Base-by-base conservation (phyloP, 2,797 vertebrate genomes). In the Lerista edwardsae region DNA sequence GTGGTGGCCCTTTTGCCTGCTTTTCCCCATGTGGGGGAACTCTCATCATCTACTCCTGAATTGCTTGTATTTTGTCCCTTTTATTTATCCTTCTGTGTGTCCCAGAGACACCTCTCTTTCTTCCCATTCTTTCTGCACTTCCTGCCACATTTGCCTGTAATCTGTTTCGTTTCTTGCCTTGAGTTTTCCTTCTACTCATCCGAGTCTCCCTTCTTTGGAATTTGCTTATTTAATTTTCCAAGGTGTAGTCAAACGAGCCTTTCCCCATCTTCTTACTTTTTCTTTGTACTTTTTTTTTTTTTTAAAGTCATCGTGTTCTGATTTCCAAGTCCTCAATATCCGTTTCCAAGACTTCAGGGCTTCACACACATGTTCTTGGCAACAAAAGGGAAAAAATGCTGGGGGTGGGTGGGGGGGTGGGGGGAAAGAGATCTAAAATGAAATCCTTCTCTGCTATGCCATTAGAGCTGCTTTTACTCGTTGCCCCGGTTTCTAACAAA, bases 1-100 rank as follows among this genome's bases (percentile, higher is more conserved):
- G 96, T 97, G 83, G 87, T 55, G 85, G 82, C 88, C 55, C 69
- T 36, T 87, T 71, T 93, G 86, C 89, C 91, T 91, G 55, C 89
- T 39, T 73, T 90, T 88, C 87, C 88, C 12, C 21, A n/a, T 59
- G 51, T 55, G 69, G 34, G 86, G 73, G 74, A n/a, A 72, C 85
- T 91, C 86, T 87, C 78, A 81, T 84, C 1, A 2, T 29, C 83
- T 92, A 51, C 14, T 76, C 80, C 59, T 84, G 62, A 71, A 72
- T 36, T 84, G 25, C 68, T 47, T 68, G 31, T 64, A 65, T 80
- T 78, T 78, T 9, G 67, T 88, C 31, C 77, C 29, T 57, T 84
- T 74, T 3, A 64, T 25, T 71, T 64, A 81, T 36, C 83, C 80
- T 92, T 90, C 90, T 85, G 72, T 90, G 31, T 85, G 91, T 91